Percentiles rank a stretch among this genome's conserved stretches.
These are phyloP conservation scores for Temnothorax rugatulus DNA, from an alignment of 2,888 invertebrate species.

Conservation along the genomic window DNA sequence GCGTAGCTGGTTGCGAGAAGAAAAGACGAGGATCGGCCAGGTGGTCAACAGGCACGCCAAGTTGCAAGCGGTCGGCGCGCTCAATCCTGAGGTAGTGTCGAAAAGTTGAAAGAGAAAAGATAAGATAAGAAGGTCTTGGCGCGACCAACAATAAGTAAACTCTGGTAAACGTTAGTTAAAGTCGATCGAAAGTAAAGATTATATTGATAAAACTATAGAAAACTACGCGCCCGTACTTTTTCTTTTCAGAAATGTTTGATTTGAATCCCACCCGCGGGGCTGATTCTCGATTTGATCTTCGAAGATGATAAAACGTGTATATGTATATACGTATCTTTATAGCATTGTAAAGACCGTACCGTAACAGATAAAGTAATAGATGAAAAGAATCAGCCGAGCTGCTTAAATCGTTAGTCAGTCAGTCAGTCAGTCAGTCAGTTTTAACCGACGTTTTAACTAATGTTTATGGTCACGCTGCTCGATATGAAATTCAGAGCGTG, in stretches of 20 bases:
- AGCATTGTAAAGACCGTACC: too few relatives aligned
- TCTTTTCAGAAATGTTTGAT: neutral
- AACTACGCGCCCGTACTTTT: too few relatives aligned
- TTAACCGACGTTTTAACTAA: neutral
- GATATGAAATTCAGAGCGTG: neutral
- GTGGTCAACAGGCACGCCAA: slow-evolving; percentile 82
- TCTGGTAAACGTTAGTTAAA: slow-evolving; percentile 9
- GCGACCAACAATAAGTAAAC: neutral
- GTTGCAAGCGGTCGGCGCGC: slow-evolving; percentile 80
- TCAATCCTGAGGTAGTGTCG: slow-evolving; percentile 47
- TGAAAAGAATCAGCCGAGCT: neutral
- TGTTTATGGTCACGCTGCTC: neutral
- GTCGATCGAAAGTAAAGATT: neutral
- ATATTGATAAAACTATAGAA: neutral
- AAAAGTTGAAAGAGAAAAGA: neutral
- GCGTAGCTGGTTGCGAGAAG: slow-evolving; percentile 82
- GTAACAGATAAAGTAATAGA: too few relatives aligned
- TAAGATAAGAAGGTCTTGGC: neutral
- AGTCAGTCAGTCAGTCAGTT: neutral
- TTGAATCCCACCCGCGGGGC: too few relatives aligned
- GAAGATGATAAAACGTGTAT: neutral
- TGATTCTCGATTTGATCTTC: too few relatives aligned
- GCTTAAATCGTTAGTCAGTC: neutral
- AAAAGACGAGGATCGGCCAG: slow-evolving; percentile 80
- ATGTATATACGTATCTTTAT: neutral